phyloP scores from a whole-genome alignment of 1,140 invertebrate genomes.

The Leptinotarsa texana region DNA sequence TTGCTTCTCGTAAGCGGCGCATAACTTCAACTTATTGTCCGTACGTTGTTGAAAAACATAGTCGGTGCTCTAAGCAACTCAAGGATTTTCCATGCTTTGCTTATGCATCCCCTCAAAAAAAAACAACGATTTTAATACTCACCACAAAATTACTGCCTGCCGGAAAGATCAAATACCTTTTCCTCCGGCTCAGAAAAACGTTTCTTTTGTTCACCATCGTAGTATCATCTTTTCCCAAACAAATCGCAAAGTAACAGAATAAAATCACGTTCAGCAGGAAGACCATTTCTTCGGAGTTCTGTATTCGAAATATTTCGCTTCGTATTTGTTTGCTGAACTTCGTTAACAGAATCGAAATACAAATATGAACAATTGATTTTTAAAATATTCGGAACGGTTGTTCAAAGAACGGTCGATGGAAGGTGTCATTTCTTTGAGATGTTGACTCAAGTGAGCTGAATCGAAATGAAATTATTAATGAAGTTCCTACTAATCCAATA shows the following conservation, averaged over 20 bases:
- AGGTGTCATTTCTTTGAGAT: neutral
- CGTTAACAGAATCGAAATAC: constrained; percentile 13
- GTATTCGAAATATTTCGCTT: neutral
- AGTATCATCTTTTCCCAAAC: constrained; percentile 6
- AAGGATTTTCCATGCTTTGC: too few species aligned
- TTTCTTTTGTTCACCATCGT: constrained; percentile 37
- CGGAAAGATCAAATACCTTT: constrained; percentile 43
- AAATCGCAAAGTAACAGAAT: neutral
- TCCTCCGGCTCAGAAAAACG: constrained; percentile 37
- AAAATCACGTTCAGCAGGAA: constrained; percentile 6
- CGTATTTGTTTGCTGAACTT: neutral
- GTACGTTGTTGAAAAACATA: too few species aligned
- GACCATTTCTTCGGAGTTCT: constrained; percentile 16
- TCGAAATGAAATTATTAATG: constrained; percentile 1
- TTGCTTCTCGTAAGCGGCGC: too few species aligned
- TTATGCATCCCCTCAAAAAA: too few species aligned
- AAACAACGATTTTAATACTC: constrained; percentile 12
- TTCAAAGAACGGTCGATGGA: neutral
- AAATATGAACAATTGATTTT: constrained; percentile 10
- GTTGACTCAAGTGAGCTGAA: neutral
- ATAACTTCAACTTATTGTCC: too few species aligned
- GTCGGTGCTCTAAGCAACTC: too few species aligned
- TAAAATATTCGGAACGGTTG: neutral
- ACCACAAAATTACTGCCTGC: constrained; percentile 47
- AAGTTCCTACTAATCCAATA: neutral